phyloP scores from a whole-genome alignment of 1,140 invertebrate genomes.

The Nephotettix cincticeps region DNA sequence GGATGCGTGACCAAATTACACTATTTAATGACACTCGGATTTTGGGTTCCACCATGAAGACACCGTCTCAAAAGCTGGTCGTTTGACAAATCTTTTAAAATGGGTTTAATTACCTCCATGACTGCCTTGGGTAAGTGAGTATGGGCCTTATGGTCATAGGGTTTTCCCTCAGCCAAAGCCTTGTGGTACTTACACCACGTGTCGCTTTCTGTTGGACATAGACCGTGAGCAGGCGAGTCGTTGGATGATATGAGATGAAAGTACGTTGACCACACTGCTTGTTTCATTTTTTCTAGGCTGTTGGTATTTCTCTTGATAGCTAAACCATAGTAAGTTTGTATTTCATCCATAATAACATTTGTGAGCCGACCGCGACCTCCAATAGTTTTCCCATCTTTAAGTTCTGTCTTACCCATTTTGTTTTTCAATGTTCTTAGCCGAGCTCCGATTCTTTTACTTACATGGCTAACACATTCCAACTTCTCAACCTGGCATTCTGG shows the following conservation, averaged over 20 bases:
- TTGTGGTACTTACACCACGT: conserved; percentile 39
- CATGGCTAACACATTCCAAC: background rate
- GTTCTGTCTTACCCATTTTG: background rate
- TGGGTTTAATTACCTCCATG: background rate
- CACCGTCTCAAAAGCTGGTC: background rate
- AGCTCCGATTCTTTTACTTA: background rate
- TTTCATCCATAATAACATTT: background rate
- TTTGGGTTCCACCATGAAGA: background rate
- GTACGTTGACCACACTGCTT: conserved; percentile 20
- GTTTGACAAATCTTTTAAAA: background rate
- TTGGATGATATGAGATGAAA: conserved; percentile 20
- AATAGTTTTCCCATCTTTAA: background rate
- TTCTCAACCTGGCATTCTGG: background rate
- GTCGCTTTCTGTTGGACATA: conserved; percentile 40
- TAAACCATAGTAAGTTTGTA: conserved; percentile 26
- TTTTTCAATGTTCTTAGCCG: background rate
- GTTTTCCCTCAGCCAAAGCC: background rate
- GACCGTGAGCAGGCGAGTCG: conserved; percentile 23
- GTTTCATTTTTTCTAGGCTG: conserved; percentile 24
- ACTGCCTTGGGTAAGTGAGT: background rate
- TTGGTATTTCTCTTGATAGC: conserved; percentile 14
- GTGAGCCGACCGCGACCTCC: background rate
- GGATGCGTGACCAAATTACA: background rate
- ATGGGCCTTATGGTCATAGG: background rate
- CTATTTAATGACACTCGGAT: background rate